Evolutionary conservation across 2,888 invertebrate species (phyloP), one percentile per base, ranked within the genome.

Genomic region (Nasonia oneida): DNA sequence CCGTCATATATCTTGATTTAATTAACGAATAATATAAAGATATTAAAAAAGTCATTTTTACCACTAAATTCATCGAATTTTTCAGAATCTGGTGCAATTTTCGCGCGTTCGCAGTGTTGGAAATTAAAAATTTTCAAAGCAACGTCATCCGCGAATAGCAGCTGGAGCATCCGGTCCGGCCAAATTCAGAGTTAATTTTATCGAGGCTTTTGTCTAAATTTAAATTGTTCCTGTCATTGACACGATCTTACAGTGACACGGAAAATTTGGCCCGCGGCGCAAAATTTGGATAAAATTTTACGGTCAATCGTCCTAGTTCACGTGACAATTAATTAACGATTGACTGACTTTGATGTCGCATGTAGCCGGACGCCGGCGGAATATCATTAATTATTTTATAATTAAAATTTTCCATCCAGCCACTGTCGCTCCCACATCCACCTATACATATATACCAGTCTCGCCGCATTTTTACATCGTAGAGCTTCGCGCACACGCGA

Each of bases 181-280:
- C 70, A 76, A 84, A 84, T 84, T 80, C 80, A 64, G 29, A 29
- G 61, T 74, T 47, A 3, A 42, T 73, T 73, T 73, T 39, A 42
- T 42, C 73, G 50, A 64, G 42, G 61, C 82, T 70, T 82, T 82
- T 67, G 82, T 78, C 33, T 79, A 64, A 82, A 73, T 85, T 85
- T 82, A 85, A 81, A 82, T 85, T 74, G 82, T 67, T 75, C 82
- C 81, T 82, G 81, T 74, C 82, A 82, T 82, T 82, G 85, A 78
- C 85, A 82, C 74, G 67, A 71, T 14, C 33, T 39, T 61, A 50
- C 67, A 75, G 53, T 64, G 84, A 67, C 79, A 29, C 14, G 23
- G 61, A 85, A 81, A 81, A 85, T 85, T 75, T 18, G 67, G 81
- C 61, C 18, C 4, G 57, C 2, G 57, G 71, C 47, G 57, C 61